Evolutionary conservation across 1,140 invertebrate genomes (phyloP), one percentile per base, ranked within the genome.

Genomic region (Pogonomyrmex californicus): DNA sequence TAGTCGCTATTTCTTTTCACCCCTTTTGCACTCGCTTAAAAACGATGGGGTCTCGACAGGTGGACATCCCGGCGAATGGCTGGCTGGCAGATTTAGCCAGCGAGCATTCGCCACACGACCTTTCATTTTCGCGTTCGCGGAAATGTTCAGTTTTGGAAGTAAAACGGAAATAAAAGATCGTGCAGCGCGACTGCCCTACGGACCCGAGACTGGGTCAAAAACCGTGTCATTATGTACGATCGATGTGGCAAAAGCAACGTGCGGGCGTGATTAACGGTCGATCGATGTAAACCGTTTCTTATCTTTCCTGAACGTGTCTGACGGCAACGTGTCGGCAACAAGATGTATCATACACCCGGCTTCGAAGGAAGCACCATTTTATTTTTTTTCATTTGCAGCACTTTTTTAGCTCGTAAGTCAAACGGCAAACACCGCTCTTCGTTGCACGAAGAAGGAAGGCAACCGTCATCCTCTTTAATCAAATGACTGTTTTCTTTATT

Each of bases 401-500:
- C 76, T 62, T 62, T 23, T n/a, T 38, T 63, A 75, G 30, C 68
- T 66, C 9, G 38, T 86, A 68, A 51, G 51, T 36, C 33, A 23
- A 23, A 23, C 23, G 68, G 58, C 78, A 70, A 71, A 47, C 12
- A n/a, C 60, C 49, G 56, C 60, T 76, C 82, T 81, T 81, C 89
- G 58, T 60, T 65, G 86, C 81, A 87, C 86, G 56, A 76, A 86
- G 71, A 41, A 66, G 41, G 71, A 41, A 66, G 41, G 23, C 33
- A 7, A 36, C 51, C 7, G 33, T 30, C 33, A 36, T 63, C 4
- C 38, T 51, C 30, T 47, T 47, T 49, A 17, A 54, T 54, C 30
- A n/a, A 17, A 60, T 36, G 36, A 30, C 9, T 56, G 63, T 77
- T 86, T 92, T 81, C 41, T 90, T 87, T 90, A 87, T 92, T 95